phyloP scores from a whole-genome alignment of 2,888 invertebrate species.

The Zygogramma bicolorata region DNA sequence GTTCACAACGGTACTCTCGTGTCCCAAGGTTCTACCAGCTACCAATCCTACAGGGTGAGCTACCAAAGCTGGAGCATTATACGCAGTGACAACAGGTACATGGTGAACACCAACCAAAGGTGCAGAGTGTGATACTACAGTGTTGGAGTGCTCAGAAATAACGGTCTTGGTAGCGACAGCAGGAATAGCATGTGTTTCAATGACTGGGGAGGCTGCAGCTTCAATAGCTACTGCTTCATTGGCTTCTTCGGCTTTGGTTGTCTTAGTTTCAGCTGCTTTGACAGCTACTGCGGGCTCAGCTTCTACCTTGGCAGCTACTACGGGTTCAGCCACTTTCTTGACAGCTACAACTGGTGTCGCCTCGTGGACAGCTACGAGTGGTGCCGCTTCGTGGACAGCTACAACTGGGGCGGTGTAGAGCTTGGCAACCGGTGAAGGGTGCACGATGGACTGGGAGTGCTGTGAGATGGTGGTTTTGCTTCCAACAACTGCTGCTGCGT shows the following conservation, averaged over 20 bases:
- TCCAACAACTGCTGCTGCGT: slow-evolving; percentile 6
- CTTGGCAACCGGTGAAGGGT: slow-evolving; percentile 11
- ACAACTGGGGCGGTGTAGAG: slow-evolving; percentile 22
- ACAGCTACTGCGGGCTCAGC: slow-evolving; percentile 1
- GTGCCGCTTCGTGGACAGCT: background rate
- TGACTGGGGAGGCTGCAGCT: background rate
- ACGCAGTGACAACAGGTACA: background rate
- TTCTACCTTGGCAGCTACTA: background rate
- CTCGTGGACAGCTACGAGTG: slow-evolving; percentile 2
- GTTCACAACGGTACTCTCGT: background rate
- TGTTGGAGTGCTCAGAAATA: slow-evolving; percentile 8
- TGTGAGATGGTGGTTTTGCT: slow-evolving; percentile 18
- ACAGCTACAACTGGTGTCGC: slow-evolving; percentile 12
- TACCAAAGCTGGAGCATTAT: slow-evolving; percentile 6
- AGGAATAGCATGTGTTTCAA: slow-evolving; percentile 37
- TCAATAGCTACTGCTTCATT: background rate
- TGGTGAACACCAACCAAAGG: slow-evolving; percentile 2
- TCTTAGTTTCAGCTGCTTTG: slow-evolving; percentile 14
- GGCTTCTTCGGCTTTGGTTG: background rate
- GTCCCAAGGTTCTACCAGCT: background rate
- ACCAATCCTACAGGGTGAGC: slow-evolving; percentile 1
- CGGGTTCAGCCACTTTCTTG: background rate
- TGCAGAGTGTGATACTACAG: slow-evolving; percentile 5
- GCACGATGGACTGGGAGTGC: slow-evolving; percentile 2
- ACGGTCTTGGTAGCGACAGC: slow-evolving; percentile 26